Conservation (phyloP, 1,140 invertebrate genomes). For the Nebria ingens region DNA sequence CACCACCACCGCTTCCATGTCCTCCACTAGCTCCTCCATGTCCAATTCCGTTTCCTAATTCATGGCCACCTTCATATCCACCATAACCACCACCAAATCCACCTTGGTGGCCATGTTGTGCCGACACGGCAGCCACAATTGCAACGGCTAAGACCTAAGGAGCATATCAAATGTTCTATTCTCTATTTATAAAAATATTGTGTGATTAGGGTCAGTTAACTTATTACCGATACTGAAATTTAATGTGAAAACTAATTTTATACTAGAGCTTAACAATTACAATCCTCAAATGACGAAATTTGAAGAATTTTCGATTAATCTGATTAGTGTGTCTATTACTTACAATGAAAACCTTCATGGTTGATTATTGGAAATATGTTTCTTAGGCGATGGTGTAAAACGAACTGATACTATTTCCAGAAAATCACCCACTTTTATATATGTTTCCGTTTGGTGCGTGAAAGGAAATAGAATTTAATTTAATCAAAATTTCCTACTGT, state of each 20-base stretch:
- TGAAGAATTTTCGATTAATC: too few relatives aligned
- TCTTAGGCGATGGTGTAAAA: not conserved
- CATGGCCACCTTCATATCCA: not conserved
- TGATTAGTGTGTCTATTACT: not conserved
- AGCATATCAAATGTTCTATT: too few relatives aligned
- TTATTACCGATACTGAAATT: too few relatives aligned
- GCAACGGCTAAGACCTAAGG: slow-evolving; percentile 22
- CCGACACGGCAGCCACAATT: slow-evolving; percentile 20
- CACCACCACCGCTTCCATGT: slow-evolving; percentile 13
- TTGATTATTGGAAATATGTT: not conserved
- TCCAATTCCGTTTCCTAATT: not conserved
- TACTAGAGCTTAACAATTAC: too few relatives aligned
- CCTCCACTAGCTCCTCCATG: slow-evolving; percentile 13
- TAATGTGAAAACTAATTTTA: not conserved
- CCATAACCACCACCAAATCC: slow-evolving; percentile 17
- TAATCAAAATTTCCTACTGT: slow-evolving; percentile 3
- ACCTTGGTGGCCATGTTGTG: slow-evolving; percentile 16
- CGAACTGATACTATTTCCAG: not conserved
- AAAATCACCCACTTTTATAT: slow-evolving; percentile 2
- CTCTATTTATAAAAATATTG: too few relatives aligned
- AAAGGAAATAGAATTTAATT: slow-evolving; percentile 1
- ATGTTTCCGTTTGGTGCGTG: not conserved
- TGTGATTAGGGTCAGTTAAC: too few relatives aligned
- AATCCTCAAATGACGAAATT: too few relatives aligned
- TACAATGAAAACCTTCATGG: not conserved